Percentiles rank a stretch among this genome's conserved stretches.
Conservation (phyloP, 2,113 vertebrate genomes). For the Henicopernis longicauda region DNA sequence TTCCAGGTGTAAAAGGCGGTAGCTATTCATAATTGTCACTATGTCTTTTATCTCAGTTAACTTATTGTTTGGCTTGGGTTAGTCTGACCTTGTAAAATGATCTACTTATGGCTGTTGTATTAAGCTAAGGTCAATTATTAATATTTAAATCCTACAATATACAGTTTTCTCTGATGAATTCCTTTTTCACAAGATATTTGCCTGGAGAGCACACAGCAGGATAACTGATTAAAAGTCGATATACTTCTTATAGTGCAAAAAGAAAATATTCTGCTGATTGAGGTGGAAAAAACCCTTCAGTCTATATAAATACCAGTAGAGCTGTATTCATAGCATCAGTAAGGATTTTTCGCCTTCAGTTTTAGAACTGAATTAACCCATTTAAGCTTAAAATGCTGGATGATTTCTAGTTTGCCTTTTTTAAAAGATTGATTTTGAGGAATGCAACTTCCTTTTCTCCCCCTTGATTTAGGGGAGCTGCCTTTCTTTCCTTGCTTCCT, state of each 20-base stretch:
- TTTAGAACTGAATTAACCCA: background rate
- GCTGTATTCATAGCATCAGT: background rate
- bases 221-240: background rate
- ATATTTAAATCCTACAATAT: background rate
- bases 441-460: background rate
- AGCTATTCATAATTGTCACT: conserved; percentile 10
- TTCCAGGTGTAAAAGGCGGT: background rate
- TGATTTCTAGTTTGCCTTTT: background rate
- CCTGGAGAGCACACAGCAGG: background rate
- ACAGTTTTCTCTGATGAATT: background rate
- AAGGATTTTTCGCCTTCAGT: background rate
- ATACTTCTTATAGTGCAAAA: background rate
- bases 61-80: background rate
- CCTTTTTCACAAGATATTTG: background rate
- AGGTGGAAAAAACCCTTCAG: background rate
- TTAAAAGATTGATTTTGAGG: background rate
- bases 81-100: conserved; percentile 46
- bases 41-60: conserved; percentile 3
- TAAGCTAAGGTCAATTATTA: background rate
- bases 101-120: background rate
- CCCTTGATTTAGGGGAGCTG: background rate
- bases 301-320: background rate
- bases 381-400: background rate
- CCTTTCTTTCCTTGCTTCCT: background rate
- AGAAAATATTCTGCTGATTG: background rate